Evolutionary conservation across 2,113 vertebrate genomes (phyloP), one percentile per base, ranked within the genome.

Genomic region (Tragelaphus scriptus): DNA sequence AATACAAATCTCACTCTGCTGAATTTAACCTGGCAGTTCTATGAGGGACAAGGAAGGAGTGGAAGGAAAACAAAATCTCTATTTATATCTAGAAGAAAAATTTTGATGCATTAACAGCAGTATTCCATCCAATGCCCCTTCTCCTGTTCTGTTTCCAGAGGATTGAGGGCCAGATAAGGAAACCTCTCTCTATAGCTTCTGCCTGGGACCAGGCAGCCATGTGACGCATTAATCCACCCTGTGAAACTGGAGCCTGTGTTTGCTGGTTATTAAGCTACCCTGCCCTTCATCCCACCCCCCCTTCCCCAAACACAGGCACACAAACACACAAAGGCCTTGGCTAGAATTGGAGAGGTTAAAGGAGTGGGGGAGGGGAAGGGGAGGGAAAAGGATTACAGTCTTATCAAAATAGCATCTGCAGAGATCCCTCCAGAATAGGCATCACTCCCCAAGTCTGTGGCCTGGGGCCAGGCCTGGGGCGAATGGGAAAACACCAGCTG

Each of bases 341-440:
- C 30, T 91, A 58, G 44, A 93, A 65, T 26, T 63, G 71, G 82
- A 94, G 92, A 96, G 92, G 94, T 86, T 86, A 63, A 63, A 32
- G 65, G 80, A 32, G 68, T 51, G 59, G 77, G 56, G 71, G 44
- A 36, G 49, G 86, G 0, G 16, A 77, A n/a, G 40, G 71, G 36
- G 71, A 75, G 68, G 36, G 71, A 14, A 28, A 89, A 82, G 94
- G 96, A 97, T 98, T 98, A 94, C 85, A 80, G 92, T 90, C 96
- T 97, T 98, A 98, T 97, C 95, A 93, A 96, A 97, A 98, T 91
- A 97, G 96, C 94, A 95, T 98, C 95, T 98, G 94, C 92, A 96
- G 90, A 98, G 88, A 96, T 82, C 88, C 32, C 89, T 91, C 86
- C 47, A 96, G 95, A 80, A 51, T 56, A 88, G 97, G 53, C 89